These are phyloP conservation scores for Armadillidium nasatum DNA, from an alignment of 1,140 invertebrate species.

Conservation along the genomic window DNA sequence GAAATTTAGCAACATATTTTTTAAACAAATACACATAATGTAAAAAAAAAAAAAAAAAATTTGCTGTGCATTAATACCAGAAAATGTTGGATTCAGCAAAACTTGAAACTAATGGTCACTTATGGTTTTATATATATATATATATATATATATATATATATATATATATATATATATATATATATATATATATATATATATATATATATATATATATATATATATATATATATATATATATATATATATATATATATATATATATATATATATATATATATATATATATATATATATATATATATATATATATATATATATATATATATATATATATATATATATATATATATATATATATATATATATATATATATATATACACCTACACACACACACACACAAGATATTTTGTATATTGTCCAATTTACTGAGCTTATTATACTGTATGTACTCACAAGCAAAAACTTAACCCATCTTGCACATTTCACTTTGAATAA, in stretches of 20 bases:
- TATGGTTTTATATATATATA: neutral
- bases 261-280: too few relatives aligned
- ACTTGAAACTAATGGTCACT: too few relatives aligned
- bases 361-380: neutral
- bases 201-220: neutral
- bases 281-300: too few relatives aligned
- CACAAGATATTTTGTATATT: neutral
- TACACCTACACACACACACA: neutral
- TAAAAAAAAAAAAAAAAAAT: too few relatives aligned
- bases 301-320: conserved; percentile 6
- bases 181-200: conserved; percentile 6
- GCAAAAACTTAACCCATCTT: too few relatives aligned
- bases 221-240: neutral
- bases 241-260: neutral
- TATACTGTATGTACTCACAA: too few relatives aligned
- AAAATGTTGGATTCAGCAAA: too few relatives aligned
- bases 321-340: conserved; percentile 6
- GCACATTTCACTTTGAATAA: too few relatives aligned
- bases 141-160: conserved; percentile 6
- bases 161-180: conserved; percentile 6
- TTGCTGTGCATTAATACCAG: too few relatives aligned
- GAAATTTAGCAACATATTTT: too few relatives aligned
- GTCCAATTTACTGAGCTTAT: too few relatives aligned
- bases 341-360: neutral
- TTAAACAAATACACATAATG: too few relatives aligned